Percentiles rank a stretch among this genome's conserved stretches.
These are phyloP conservation scores for Platerodrilus igneus DNA, from an alignment of 2,888 invertebrate genomes.

Conservation along the genomic window DNA sequence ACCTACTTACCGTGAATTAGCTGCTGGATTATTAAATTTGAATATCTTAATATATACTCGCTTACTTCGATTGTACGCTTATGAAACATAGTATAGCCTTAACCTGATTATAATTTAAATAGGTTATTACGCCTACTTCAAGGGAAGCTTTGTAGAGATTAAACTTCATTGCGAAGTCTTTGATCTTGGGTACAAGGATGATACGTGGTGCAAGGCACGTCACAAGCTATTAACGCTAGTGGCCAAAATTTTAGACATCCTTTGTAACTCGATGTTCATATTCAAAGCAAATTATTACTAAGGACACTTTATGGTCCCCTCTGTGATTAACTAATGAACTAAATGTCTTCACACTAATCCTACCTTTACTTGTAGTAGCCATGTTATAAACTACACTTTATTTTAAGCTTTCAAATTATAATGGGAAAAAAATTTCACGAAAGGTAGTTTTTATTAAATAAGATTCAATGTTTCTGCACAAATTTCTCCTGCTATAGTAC, in stretches of 20 bases:
- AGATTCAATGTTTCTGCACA: too few relatives aligned
- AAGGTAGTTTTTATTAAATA: too few relatives aligned
- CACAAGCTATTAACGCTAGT: slow-evolving; percentile 20
- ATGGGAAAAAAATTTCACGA: too few relatives aligned
- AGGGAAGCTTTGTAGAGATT: slow-evolving; percentile 21
- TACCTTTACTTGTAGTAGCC: too few relatives aligned
- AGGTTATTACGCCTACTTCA: slow-evolving; percentile 19
- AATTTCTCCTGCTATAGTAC: too few relatives aligned
- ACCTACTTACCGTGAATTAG: too few relatives aligned
- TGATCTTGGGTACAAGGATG: slow-evolving; percentile 22
- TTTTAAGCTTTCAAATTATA: too few relatives aligned
- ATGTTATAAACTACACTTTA: too few relatives aligned
- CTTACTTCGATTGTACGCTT: slow-evolving; percentile 16
- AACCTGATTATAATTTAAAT: slow-evolving; percentile 22
- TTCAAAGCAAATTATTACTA: slow-evolving; percentile 18
- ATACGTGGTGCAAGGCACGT: slow-evolving; percentile 19
- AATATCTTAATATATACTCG: too few relatives aligned
- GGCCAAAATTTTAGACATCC: slow-evolving; percentile 22
- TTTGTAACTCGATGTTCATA: slow-evolving; percentile 18
- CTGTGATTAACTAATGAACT: slow-evolving; percentile 6
- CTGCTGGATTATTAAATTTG: too few relatives aligned
- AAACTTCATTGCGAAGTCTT: slow-evolving; percentile 21
- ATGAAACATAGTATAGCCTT: slow-evolving; percentile 17
- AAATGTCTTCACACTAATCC: slow-evolving; percentile 1
- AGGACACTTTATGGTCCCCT: slow-evolving; percentile 10